Conservation (phyloP, 2,797 vertebrate species). For the Furcifer pardalis region DNA sequence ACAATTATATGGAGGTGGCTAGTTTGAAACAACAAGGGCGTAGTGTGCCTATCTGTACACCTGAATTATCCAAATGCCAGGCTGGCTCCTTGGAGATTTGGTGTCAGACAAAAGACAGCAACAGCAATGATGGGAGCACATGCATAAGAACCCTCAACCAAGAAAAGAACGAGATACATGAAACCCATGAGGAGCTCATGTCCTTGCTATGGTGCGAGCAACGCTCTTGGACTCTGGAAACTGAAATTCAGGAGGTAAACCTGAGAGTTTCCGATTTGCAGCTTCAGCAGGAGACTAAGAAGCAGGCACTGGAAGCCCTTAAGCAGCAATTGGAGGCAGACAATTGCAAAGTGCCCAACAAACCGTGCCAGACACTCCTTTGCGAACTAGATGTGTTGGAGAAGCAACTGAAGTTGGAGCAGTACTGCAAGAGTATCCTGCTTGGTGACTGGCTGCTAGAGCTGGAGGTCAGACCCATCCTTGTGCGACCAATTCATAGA, state of each 20-base stretch:
- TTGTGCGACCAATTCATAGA: conserved; percentile 38
- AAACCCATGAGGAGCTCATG: conserved; percentile 54
- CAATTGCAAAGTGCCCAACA: fast-evolving
- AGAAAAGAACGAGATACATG: background rate
- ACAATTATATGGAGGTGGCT: background rate
- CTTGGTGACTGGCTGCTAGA: conserved; percentile 61
- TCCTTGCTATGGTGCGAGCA: conserved; percentile 29
- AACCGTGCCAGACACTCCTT: fast-evolving
- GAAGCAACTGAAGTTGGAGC: conserved; percentile 58
- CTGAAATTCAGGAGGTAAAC: background rate
- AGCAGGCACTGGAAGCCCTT: fast-evolving
- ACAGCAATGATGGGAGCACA: background rate
- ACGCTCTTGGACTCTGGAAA: fast-evolving
- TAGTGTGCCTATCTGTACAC: fast-evolving
- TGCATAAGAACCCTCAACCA: fast-evolving
- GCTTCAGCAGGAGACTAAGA: background rate
- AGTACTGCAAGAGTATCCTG: conserved; percentile 59
- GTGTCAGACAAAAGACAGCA: fast-evolving
- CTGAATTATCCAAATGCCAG: background rate
- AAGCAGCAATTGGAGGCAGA: background rate
- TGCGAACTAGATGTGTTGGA: conserved; percentile 22
- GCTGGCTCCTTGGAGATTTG: fast-evolving
- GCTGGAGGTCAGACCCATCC: conserved; percentile 61
- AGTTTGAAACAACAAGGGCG: fast-evolving
- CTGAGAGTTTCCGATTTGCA: background rate